Evolutionary conservation across 2,888 invertebrate species (phyloP), one percentile per base, ranked within the genome.

Genomic region (Diaprepes abbreviatus): DNA sequence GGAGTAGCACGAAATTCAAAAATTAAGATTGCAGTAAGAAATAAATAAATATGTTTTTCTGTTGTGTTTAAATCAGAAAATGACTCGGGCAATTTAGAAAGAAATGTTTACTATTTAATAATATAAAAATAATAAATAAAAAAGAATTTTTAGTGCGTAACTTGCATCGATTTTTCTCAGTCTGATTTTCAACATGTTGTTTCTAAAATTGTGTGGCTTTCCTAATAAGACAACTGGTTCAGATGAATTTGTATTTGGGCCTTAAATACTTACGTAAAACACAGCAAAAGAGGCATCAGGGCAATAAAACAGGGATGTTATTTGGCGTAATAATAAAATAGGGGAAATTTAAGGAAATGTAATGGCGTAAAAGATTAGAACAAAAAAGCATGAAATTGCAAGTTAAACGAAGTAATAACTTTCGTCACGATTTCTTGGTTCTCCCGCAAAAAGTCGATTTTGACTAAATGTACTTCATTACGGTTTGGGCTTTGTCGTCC

Each of bases 311-410:
- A 65, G 38, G 36, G 48, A 65, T 58, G 59, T 52, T 66, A 66
- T 59, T 66, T 50, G 66, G 52, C 17, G 31, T 50, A 66, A 59
- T 59, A 66, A 58, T 52, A 66, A 58, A 66, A 59, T 66, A 59
- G 50, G 59, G 59, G 59, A 50, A 66, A 59, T 66, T 59, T 66
- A 50, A 52, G 66, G 57, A 58, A 59, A 66, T 50, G 59, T 59
- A 59, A 66, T 66, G 66, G 59, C 66, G 66, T 66, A 66, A 66
- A 66, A 66, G 66, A 66, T 66, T 66, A 66, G 66, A 59, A 59
- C 59, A 38, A 66, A 66, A 66, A 66, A 66, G 66, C 66, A 66
- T 59, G 66, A 66, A 66, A 66, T 66, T 66, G 59, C 66, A 66
- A 66, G 50, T 66, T 66, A 59, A 66, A 66, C 66, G 66, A 66